Evolutionary conservation across 2,888 invertebrate species (phyloP), one percentile per base, ranked within the genome.

Genomic region (Tetheella fluctuosa): DNA sequence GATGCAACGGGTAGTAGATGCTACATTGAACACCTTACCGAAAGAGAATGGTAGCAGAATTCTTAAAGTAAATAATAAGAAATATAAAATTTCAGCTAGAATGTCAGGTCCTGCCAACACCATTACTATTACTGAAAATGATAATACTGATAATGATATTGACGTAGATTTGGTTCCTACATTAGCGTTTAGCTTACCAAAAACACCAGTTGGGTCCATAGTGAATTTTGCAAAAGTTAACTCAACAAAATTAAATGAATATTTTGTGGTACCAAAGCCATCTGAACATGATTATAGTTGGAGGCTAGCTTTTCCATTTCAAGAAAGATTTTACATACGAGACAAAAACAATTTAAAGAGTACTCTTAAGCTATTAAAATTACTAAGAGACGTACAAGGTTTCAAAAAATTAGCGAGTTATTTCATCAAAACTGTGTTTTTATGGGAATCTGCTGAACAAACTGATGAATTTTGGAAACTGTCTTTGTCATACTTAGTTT

Each of bases 161-260:
- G 88, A 88, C 64, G 76, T 88, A 2, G 88, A 88, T 70, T 76
- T 88, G 30, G 88, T 88, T 15, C 88, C 88, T 13, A 85, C 88
- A 2, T 76, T 88, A 70, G 69, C 69, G 15, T 88, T 88, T 65
- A 58, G 70, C 30, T 64, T 84, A 30, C 83, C 85, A 4, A 83
- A 81, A 68, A 63, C 57, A 59, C 86, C 87, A 0, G n/a, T 13
- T 5, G 30, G 59, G 37, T 77, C 84, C 8, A 74, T 70, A 59
- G 74, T 86, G n/a, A 69, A 79, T 64, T 86, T 88, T 63, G 23
- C 60, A 1, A 84, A 74, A 69, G 74, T 79, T 2, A 58, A 56
- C 57, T 42, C 53, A 1, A 80, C 77, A 13, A 70, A 76, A 8
- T 68, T 74, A 13, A 60, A 59, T n/a, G 59, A 71, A 54, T 88